Evolutionary conservation across 1,140 invertebrate species (phyloP).

Genomic region (Solenopsis fugax): DNA sequence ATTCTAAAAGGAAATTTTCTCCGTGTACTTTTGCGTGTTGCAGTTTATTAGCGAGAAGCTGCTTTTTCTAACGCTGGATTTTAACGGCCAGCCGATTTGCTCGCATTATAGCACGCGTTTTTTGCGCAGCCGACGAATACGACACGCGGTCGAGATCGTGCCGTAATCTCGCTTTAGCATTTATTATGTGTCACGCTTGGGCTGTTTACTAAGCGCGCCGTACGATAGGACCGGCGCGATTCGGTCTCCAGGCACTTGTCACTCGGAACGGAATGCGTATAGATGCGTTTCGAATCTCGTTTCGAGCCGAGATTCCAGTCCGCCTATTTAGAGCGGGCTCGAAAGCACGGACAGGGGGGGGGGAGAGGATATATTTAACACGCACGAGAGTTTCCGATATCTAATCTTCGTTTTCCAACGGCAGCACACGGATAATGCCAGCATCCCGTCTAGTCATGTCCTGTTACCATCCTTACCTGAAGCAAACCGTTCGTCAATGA

Average conservation of each 20-base stretch:
- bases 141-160: neutral
- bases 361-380: conserved; percentile 63
- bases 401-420: conserved; percentile 63
- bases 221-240: conserved; percentile 56
- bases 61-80: neutral
- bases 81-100: neutral
- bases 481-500: neutral
- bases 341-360: conserved; percentile 60
- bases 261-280: conserved; percentile 73
- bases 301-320: conserved; percentile 63
- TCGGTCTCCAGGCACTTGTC: conserved; percentile 74
- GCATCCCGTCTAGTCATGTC: neutral
- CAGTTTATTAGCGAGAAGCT: too few relatives aligned
- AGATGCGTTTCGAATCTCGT: conserved; percentile 70
- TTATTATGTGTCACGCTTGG: conserved; percentile 3
- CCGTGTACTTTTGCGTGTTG: too few relatives aligned
- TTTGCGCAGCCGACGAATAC: neutral
- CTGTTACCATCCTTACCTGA: neutral
- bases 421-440: neutral
- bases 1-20: too few relatives aligned
- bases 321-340: conserved; percentile 73
- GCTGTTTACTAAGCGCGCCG: conserved; percentile 26
- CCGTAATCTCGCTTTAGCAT: conserved; percentile 11
- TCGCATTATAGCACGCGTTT: neutral
- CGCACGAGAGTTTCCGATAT: conserved; percentile 51